Percentiles rank a stretch among this genome's conserved stretches.
phyloP scores from a whole-genome alignment of 1,140 invertebrate genomes.

The Drosophila equinoxialis region DNA sequence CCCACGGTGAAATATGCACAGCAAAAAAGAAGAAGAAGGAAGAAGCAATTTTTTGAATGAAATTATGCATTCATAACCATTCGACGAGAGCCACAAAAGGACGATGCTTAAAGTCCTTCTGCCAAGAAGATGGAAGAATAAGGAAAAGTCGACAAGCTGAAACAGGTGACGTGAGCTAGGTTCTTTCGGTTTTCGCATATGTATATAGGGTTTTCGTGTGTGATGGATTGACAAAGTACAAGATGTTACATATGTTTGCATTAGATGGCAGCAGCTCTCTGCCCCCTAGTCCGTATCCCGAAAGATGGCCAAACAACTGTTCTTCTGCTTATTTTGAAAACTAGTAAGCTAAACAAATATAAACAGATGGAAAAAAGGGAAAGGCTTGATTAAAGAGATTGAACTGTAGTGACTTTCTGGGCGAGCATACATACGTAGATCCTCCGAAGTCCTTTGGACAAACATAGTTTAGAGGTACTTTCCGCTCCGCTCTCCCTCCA shows the following conservation, averaged over 20 bases:
- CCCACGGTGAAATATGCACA: constrained; percentile 28
- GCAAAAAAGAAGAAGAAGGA: constrained; percentile 23
- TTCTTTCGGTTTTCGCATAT: not conserved
- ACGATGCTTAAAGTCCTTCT: not conserved
- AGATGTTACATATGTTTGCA: constrained; percentile 8
- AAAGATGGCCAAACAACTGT: not conserved
- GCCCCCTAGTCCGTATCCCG: not conserved
- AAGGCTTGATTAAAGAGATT: constrained; percentile 5
- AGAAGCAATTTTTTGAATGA: constrained; percentile 58
- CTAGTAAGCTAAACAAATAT: constrained; percentile 5
- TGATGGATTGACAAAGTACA: constrained; percentile 11
- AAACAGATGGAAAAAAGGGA: not conserved
- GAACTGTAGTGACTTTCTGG: constrained; percentile 22
- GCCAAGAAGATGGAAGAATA: not conserved
- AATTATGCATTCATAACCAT: constrained; percentile 74
- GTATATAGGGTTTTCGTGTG: not conserved
- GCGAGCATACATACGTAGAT: constrained; percentile 6
- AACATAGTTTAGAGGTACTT: constrained; percentile 32
- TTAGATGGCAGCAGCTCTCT: not conserved
- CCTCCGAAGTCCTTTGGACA: constrained; percentile 14
- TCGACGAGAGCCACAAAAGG: constrained; percentile 33
- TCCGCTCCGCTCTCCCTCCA: constrained; percentile 11
- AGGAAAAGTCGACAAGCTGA: constrained; percentile 20
- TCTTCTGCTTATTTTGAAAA: constrained; percentile 1
- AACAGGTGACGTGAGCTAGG: constrained; percentile 27